Percentiles rank a stretch among this genome's conserved stretches.
phyloP scores from a whole-genome alignment of 2,113 vertebrate genomes.

The Onychostoma macrolepis region DNA sequence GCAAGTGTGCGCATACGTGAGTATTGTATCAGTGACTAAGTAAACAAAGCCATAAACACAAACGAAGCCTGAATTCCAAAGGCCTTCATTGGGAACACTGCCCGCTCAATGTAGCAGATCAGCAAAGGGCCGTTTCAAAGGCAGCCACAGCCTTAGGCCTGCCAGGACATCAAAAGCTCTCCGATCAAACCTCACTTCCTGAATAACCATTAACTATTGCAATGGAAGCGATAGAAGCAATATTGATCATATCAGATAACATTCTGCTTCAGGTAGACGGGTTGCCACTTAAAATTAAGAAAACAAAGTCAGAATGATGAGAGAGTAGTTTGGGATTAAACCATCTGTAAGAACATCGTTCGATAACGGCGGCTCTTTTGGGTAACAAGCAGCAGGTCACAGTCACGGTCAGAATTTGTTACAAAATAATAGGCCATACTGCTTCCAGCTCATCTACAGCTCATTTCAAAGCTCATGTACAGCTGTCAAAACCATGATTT shows the following conservation, averaged over 20 bases:
- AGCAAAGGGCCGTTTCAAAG: conserved; percentile 47
- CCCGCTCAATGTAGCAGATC: conserved; percentile 20
- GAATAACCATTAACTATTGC: conserved; percentile 52
- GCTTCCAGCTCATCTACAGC: not conserved
- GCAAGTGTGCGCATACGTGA: not conserved
- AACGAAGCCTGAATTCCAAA: not conserved
- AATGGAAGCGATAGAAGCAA: not conserved
- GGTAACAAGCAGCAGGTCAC: conserved; percentile 1
- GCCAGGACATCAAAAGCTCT: conserved; percentile 39
- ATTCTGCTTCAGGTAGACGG: not conserved
- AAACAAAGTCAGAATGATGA: conserved; percentile 10
- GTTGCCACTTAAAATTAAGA: conserved; percentile 22
- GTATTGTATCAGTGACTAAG: conserved; percentile 21
- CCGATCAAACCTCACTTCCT: conserved; percentile 25
- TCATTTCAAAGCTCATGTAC: not conserved
- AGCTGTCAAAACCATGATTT: not conserved
- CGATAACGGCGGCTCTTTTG: not conserved
- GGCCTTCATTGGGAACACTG: not conserved
- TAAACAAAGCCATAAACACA: not conserved
- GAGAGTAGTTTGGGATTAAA: conserved; percentile 51
- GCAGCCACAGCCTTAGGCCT: conserved; percentile 51
- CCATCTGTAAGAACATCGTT: not conserved
- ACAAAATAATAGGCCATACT: conserved; percentile 7
- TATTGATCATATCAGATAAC: not conserved
- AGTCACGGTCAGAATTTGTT: not conserved